Percentiles rank a stretch among this genome's conserved stretches.
Evolutionary conservation across 2,113 vertebrate species (phyloP).

Genomic region (Nothoprocta perdicaria): DNA sequence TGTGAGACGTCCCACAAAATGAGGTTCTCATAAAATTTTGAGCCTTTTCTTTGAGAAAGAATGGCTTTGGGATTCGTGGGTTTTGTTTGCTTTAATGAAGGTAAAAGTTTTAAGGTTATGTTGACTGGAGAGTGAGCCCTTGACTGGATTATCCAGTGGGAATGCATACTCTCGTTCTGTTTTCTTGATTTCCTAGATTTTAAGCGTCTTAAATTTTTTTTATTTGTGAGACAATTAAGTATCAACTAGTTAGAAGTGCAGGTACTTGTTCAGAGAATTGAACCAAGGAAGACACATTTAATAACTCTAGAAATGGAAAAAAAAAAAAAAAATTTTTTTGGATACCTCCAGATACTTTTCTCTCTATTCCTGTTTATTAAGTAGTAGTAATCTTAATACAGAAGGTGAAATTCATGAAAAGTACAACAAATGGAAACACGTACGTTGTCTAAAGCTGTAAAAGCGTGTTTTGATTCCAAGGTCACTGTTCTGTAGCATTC

Average conservation of each 20-base stretch:
- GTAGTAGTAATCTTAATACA: not conserved
- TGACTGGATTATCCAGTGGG: not conserved
- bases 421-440: not conserved
- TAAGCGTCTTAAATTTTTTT: conserved; percentile 4
- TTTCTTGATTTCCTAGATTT: not conserved
- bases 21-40: conserved; percentile 54
- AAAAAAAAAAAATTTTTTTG: not conserved
- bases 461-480: not conserved
- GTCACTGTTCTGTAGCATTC: not conserved
- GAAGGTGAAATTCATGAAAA: not conserved
- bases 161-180: not conserved
- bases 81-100: conserved; percentile 73
- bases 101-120: conserved; percentile 32
- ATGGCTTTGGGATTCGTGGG: conserved; percentile 57
- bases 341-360: not conserved
- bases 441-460: not conserved
- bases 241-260: not conserved
- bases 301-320: not conserved
- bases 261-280: not conserved
- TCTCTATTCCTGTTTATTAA: not conserved
- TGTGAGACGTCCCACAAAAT: conserved; percentile 76
- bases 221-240: not conserved
- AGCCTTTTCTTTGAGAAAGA: conserved; percentile 58
- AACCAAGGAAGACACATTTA: not conserved
- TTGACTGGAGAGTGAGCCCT: conserved; percentile 10